Conservation (phyloP, 1,140 invertebrate species). For the Zophobas morio region DNA sequence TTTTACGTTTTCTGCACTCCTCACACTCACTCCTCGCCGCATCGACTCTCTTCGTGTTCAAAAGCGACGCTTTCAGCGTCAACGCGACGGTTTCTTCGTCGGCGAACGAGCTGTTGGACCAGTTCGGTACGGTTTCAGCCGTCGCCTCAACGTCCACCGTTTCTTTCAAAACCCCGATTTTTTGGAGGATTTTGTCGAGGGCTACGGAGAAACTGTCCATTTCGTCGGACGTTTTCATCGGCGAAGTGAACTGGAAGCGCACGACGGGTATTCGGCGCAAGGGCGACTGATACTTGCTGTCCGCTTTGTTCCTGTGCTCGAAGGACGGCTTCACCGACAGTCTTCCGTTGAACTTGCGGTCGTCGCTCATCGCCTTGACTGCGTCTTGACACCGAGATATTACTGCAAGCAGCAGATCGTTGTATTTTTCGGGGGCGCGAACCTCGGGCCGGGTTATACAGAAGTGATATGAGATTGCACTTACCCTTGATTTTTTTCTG, state of each 20-base stretch:
- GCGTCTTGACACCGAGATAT: slow-evolving; percentile 61
- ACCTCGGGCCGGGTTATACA: not conserved
- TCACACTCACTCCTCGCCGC: not conserved
- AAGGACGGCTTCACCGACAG: slow-evolving; percentile 50
- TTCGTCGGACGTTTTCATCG: slow-evolving; percentile 41
- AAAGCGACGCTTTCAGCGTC: slow-evolving; percentile 14
- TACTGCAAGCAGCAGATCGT: slow-evolving; percentile 54
- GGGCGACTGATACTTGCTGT: slow-evolving; percentile 51
- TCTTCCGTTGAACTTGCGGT: slow-evolving; percentile 49
- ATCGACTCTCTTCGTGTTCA: not conserved
- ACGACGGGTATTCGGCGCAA: slow-evolving; percentile 53
- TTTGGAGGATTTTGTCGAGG: slow-evolving; percentile 44
- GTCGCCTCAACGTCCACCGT: slow-evolving; percentile 4
- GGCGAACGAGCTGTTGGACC: not conserved
- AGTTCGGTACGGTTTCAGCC: not conserved
- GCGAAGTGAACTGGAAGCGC: slow-evolving; percentile 57
- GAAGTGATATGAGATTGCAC: not conserved
- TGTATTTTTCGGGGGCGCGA: not conserved
- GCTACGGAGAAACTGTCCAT: slow-evolving; percentile 11
- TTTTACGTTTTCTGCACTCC: slow-evolving; percentile 42
- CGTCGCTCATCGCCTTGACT: slow-evolving; percentile 51
- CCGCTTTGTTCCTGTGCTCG: slow-evolving; percentile 36
- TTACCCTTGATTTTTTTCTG: slow-evolving; percentile 51
- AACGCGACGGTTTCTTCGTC: slow-evolving; percentile 7
- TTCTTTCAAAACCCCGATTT: slow-evolving; percentile 39